phyloP scores from a whole-genome alignment of 2,797 vertebrate genomes.

The Nasua narica region DNA sequence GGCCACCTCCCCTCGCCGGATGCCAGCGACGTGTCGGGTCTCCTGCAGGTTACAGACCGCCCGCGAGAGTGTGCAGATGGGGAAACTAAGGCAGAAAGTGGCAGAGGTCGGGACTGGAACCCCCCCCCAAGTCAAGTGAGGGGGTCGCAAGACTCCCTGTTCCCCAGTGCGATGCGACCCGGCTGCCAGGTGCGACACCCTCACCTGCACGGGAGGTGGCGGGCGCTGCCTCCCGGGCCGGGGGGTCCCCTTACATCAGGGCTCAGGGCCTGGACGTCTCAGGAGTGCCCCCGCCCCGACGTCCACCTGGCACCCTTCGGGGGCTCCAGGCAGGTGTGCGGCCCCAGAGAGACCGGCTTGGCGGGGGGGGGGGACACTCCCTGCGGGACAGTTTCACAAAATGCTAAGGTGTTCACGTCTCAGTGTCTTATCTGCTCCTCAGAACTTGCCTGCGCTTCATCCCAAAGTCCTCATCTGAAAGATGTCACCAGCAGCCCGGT shows the following conservation, averaged over 20 bases:
- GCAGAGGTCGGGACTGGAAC: not conserved
- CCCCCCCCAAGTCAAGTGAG: not conserved
- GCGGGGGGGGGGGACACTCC: not conserved
- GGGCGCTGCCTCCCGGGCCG: not conserved
- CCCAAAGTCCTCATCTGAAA: not conserved
- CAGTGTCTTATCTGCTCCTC: not conserved
- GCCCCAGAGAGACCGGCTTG: not conserved
- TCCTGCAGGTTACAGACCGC: not conserved
- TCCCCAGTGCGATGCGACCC: not conserved
- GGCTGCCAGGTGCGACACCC: not conserved
- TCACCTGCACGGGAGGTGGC: not conserved
- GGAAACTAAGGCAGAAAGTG: conserved; percentile 56
- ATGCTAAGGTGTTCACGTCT: not conserved
- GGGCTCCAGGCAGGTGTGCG: not conserved
- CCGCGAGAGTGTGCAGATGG: not conserved
- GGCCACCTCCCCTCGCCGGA: not conserved
- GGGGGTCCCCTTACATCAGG: not conserved
- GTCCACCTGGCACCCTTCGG: not conserved
- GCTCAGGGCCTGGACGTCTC: not conserved
- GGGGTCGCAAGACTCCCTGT: not conserved
- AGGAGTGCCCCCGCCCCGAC: not conserved
- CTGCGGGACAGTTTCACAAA: not conserved
- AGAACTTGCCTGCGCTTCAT: not conserved
- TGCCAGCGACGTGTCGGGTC: not conserved
- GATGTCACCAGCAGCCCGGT: not conserved